A percentile compares a stretch with the other conserved stretches of the same genome.
phyloP scores from a whole-genome alignment of 64 coral and sea anemone species.

The Porites australiensis region DNA sequence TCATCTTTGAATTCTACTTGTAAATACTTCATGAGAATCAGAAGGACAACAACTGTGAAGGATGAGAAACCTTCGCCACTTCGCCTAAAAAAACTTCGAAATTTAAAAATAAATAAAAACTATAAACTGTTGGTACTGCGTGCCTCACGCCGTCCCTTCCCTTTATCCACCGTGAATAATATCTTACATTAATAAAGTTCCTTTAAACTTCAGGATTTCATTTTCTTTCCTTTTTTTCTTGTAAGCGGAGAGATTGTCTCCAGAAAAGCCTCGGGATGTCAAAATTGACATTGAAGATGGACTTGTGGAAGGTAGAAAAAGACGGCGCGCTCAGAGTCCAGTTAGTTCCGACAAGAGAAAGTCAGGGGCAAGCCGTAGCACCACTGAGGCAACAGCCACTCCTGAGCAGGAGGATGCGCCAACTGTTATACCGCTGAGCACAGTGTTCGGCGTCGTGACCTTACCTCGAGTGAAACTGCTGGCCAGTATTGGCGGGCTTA shows the following conservation, averaged over 20 bases:
- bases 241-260: slow-evolving; percentile 38
- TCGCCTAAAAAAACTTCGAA: too few relatives aligned
- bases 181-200: too few relatives aligned
- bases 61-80: too few relatives aligned
- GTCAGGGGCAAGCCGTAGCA: slow-evolving; percentile 64
- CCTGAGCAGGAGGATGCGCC: slow-evolving; percentile 68
- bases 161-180: too few relatives aligned
- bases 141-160: too few relatives aligned
- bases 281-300: slow-evolving; percentile 91
- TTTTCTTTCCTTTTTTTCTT: too few relatives aligned
- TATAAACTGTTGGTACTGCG: too few relatives aligned
- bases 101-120: too few relatives aligned
- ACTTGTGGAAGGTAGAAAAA: slow-evolving; percentile 16
- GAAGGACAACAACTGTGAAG: too few relatives aligned
- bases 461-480: slow-evolving; percentile 81
- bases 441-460: slow-evolving; percentile 80
- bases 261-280: slow-evolving; percentile 73
- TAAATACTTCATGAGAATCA: too few relatives aligned
- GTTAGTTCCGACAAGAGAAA: slow-evolving; percentile 27
- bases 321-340: slow-evolving; percentile 16
- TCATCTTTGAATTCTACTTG: too few relatives aligned
- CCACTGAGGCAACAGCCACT: slow-evolving; percentile 37
- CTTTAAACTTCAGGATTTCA: too few relatives aligned
- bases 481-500: slow-evolving; percentile 89
- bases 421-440: slow-evolving; percentile 63